These are phyloP conservation scores for Mycteria americana DNA, from an alignment of 2,797 vertebrate species.

Conservation along the genomic window DNA sequence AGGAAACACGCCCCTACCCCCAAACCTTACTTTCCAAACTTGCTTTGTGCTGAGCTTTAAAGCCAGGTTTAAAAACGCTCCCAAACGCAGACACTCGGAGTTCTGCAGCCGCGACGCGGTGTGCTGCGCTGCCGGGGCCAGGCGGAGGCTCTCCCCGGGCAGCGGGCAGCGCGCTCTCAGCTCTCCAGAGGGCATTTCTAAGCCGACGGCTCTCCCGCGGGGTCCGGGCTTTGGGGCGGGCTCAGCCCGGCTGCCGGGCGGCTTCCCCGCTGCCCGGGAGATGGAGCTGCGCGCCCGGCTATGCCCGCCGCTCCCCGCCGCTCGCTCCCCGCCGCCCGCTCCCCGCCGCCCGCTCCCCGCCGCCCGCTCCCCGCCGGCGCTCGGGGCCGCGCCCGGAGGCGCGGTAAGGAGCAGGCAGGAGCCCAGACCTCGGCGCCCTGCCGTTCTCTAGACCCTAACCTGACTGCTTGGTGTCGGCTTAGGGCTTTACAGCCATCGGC, in stretches of 20 bases:
- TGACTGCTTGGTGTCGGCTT: not conserved
- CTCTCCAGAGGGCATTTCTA: too few relatives aligned
- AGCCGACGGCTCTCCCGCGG: too few relatives aligned
- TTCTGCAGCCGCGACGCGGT: rapidly evolving
- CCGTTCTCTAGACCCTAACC: not conserved
- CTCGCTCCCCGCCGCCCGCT: not conserved
- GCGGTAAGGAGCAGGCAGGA: not conserved
- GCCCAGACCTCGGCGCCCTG: not conserved
- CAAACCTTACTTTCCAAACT: not conserved
- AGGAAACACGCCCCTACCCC: not conserved
- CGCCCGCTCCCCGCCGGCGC: not conserved
- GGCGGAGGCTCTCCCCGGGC: rapidly evolving
- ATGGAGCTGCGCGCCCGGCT: slow-evolving; percentile 62
- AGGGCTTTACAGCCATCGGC: not conserved
- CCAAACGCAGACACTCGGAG: rapidly evolving
- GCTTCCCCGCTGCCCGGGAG: slow-evolving; percentile 44
- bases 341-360: not conserved
- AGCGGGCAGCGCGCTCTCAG: rapidly evolving
- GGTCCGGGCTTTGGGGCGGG: not conserved
- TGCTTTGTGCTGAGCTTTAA: not conserved
- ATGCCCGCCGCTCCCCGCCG: not conserved
- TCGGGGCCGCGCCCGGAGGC: not conserved
- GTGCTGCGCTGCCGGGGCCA: not conserved
- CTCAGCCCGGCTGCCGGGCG: not conserved
- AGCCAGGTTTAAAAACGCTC: rapidly evolving